Conservation (phyloP, 2,797 vertebrate genomes). For the Tenualosa thibaudeaui region DNA sequence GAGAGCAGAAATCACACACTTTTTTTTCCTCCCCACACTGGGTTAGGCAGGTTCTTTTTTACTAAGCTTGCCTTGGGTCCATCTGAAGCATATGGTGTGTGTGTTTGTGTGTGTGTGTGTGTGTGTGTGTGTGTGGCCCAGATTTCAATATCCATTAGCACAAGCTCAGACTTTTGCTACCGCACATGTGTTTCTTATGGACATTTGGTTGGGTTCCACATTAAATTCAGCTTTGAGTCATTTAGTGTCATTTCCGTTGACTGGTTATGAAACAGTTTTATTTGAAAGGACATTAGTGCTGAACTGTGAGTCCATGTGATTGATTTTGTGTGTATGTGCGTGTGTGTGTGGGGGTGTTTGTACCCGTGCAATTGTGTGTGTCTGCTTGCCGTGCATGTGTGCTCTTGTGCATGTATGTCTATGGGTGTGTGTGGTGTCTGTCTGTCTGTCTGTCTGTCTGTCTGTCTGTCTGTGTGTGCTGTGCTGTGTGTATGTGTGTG, state of each 20-base stretch:
- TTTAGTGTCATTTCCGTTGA: neutral
- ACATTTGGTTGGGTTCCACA: neutral
- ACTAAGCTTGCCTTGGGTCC: no score
- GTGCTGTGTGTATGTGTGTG: neutral
- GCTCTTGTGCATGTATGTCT: neutral
- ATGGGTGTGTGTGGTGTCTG: constrained; percentile 20
- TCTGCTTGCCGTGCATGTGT: neutral
- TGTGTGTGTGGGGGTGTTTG: neutral
- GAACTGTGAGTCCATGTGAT: neutral
- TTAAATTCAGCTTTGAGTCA: neutral
- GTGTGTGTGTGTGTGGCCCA: neutral
- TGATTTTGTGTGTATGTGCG: neutral
- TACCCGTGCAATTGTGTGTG: neutral
- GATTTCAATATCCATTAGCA: neutral
- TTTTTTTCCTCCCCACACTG: no score
- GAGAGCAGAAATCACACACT: neutral
- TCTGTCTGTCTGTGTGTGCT: neutral
- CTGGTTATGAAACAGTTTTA: constrained; percentile 10
- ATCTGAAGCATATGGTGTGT: no score
- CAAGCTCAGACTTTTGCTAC: neutral
- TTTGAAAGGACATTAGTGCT: neutral
- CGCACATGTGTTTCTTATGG: constrained; percentile 1
- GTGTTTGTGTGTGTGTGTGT: no score
- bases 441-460: constrained; percentile 34
- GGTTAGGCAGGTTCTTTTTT: no score